phyloP scores from a whole-genome alignment of 2,797 vertebrate genomes.

The Parauchenoglanis ngamensis region DNA sequence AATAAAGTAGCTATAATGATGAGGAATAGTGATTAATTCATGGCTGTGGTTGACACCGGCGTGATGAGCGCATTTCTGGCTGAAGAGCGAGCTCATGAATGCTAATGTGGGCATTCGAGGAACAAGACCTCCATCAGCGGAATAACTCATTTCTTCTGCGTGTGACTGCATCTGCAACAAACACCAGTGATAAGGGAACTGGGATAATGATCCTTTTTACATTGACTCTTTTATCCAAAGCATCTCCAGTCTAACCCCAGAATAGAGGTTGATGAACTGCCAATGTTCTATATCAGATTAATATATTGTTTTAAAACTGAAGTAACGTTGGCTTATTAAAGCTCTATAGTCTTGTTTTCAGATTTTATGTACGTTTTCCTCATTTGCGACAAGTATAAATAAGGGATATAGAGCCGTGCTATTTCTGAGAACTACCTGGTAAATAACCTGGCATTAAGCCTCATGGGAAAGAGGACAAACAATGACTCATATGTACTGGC shows the following conservation, averaged over 20 bases:
- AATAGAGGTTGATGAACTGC: neutral
- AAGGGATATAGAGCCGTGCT: neutral
- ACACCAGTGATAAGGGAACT: neutral
- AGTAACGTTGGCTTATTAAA: neutral
- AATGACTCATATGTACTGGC: neutral
- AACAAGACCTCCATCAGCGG: neutral
- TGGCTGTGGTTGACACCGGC: constrained; percentile 1
- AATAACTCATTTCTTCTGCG: neutral
- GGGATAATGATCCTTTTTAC: neutral
- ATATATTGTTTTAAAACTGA: neutral
- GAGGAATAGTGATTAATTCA: constrained; percentile 45
- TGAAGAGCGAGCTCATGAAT: constrained; percentile 8
- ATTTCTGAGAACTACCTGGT: neutral
- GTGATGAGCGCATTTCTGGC: neutral
- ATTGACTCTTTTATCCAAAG: neutral
- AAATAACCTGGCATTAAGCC: neutral
- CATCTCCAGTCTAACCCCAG: neutral
- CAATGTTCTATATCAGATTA: neutral
- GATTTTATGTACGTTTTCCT: neutral
- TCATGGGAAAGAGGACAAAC: neutral
- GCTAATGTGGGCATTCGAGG: neutral
- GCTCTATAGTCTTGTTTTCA: neutral
- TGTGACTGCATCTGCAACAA: constrained; percentile 1
- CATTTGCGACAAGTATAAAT: neutral
- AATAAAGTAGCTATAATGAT: constrained; percentile 13